Evolutionary conservation across 30 jellyfish, hydroid and myxozoan species (phyloP).

Genomic region (Cassiopea xamachana): DNA sequence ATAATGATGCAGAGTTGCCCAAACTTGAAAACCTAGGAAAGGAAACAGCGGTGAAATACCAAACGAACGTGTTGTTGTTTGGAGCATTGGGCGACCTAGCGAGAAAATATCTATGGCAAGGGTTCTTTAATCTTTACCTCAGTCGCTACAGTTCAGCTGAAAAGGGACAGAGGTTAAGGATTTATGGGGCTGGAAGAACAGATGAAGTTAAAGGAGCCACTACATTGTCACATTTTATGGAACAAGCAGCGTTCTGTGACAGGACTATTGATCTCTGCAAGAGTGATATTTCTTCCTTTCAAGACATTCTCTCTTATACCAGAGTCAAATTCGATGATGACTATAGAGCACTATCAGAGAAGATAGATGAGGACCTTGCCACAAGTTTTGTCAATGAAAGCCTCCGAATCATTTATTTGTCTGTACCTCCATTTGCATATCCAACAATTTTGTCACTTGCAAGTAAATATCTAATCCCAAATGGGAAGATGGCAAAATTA

Average conservation of each 20-base stretch:
- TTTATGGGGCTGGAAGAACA: constrained; percentile 61
- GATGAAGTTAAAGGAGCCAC: constrained; percentile 8
- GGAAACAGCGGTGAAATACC: not conserved
- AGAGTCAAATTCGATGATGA: constrained; percentile 34
- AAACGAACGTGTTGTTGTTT: constrained; percentile 55
- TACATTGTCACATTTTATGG: constrained; percentile 4
- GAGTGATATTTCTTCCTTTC: not conserved
- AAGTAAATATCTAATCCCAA: constrained; percentile 25
- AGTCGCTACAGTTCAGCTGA: not conserved
- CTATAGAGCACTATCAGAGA: not conserved
- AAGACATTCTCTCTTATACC: constrained; percentile 15
- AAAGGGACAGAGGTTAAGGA: not conserved
- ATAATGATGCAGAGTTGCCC: not conserved
- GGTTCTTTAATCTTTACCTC: constrained; percentile 29
- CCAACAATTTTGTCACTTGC: constrained; percentile 26
- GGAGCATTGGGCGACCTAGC: constrained; percentile 83
- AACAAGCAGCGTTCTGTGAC: not conserved
- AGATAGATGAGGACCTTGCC: not conserved
- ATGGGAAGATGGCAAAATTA: not conserved
- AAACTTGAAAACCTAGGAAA: not conserved
- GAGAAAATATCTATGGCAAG: constrained; percentile 72
- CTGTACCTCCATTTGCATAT: constrained; percentile 85
- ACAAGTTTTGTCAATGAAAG: not conserved
- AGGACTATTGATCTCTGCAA: not conserved
- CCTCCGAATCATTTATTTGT: constrained; percentile 41